Base-by-base conservation (phyloP, 1,140 invertebrate species). In the Halesus radiatus region DNA sequence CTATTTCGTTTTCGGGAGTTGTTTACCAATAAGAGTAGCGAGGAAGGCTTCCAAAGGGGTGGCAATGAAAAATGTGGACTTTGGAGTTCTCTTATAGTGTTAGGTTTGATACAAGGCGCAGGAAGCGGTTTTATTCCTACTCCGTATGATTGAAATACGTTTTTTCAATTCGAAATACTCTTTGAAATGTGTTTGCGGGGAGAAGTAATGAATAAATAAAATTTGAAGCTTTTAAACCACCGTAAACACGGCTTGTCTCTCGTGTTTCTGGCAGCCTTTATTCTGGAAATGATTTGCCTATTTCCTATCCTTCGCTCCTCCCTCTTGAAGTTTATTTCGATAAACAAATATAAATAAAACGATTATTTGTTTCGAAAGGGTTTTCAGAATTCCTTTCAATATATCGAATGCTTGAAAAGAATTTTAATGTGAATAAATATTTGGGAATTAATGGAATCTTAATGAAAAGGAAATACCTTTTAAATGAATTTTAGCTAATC, bases 1-100 rank as follows among this genome's bases (percentile, higher is more conserved):
- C 32, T 70, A 50, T 70, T 70, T 70, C 37, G n/a, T 22, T n/a
- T 70, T 70, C 45, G 20, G n/a, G 64, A 37, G 66, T 50, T 70
- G 66, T 45, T 37, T 70, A 45, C 18, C 66, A 70, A 45, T 50
- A 70, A 70, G 37, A 45, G 66, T 70, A 37, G 32, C 29, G 66
- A 7, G 32, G 66, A 70, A 70, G 66, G 37, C 66, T 37, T 8
- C 32, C 29, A 37, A 70, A 45, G 29, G 37, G 29, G 29, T 37
- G 29, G 66, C 16, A 16, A 45, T 70, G 29, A 45, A 70, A 70
- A 70, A 45, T 70, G 45, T 70, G 66, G 66, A 70, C 37, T 70
- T 70, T 70, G 66, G 66, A 70, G 66, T 70, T 70, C 20, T 15
- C 37, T n/a, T 52, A 70, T 50, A 70, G 37, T 23, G 20, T 70